Evolutionary conservation across 2,888 invertebrate species (phyloP).

Genomic region (Herminia tarsipennalis): DNA sequence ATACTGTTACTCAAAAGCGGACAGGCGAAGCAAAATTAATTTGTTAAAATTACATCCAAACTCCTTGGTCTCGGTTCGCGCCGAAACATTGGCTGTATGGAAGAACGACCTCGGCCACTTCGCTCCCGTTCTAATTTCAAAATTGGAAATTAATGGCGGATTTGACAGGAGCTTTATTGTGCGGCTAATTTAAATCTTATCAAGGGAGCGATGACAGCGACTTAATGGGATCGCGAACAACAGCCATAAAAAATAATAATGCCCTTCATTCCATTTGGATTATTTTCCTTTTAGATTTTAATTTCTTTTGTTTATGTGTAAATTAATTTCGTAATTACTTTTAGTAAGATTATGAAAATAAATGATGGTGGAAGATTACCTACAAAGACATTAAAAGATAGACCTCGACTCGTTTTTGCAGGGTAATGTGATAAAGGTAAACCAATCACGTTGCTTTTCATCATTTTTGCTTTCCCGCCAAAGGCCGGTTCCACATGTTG

Average conservation of each 20-base stretch:
- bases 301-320: conserved; percentile 49
- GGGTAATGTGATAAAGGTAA: no score
- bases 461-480: no score
- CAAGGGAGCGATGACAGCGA: conserved; percentile 81
- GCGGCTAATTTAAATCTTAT: conserved; percentile 85
- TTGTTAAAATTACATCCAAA: conserved; percentile 54
- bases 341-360: not conserved
- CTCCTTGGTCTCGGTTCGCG: conserved; percentile 19
- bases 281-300: conserved; percentile 45
- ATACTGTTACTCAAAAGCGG: conserved; percentile 44
- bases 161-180: conserved; percentile 85
- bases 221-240: conserved; percentile 79
- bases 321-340: conserved; percentile 51
- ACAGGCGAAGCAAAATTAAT: conserved; percentile 57
- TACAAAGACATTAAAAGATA: no score
- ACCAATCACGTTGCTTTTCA: no score
- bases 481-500: no score
- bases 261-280: conserved; percentile 49
- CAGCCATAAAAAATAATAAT: conserved; percentile 76
- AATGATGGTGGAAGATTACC: no score
- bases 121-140: conserved; percentile 82
- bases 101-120: conserved; percentile 26
- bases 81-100: conserved; percentile 28
- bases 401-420: no score
- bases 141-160: conserved; percentile 83